Evolutionary conservation across 2,888 invertebrate species (phyloP), one percentile per base, ranked within the genome.

Genomic region (Erynnis tages): DNA sequence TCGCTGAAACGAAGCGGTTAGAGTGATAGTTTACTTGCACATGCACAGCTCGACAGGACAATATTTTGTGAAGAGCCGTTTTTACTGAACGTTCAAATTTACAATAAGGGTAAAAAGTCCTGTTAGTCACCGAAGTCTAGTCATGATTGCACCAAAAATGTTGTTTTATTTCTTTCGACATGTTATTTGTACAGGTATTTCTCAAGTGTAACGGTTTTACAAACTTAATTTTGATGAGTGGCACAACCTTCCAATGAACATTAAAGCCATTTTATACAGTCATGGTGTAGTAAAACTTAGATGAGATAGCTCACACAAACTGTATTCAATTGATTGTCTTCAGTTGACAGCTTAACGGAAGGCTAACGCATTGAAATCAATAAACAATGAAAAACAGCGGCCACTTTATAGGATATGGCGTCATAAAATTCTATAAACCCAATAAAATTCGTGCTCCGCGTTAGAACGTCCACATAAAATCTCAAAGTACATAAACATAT

Each of bases 401-500:
- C 82, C 82, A 82, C 79, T 81, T 75, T 72, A 73, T 79, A 75
- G 74, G 73, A 79, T 83, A 86, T 79, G 73, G 78, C 71, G 71
- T 73, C 83, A 84, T 88, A 89, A 89, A 88, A 89, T 87, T 88
- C 87, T 89, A 88, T 87, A 87, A 88, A 79, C 80, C 80, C 85
- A 84, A 88, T 88, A 89, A 89, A 88, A 87, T 78, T 86, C 88
- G 88, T 88, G 88, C 87, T 76, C 69, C 62, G 88, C 85, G 84
- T 88, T 77, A 81, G 84, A 88, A 88, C 83, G 83, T 79, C 79
- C 88, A 80, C 87, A 88, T 89, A 88, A 89, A 88, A 88, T 87
- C 87, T 79, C 74, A 82, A 84, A 87, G 87, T 87, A 88, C 88
- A 87, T 88, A 89, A 88, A 89, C 89, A 88, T 89, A 88, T 88